Percentiles rank a stretch among this genome's conserved stretches.
phyloP scores from a whole-genome alignment of 2,888 invertebrate species.

The Ganaspis brasiliensis region DNA sequence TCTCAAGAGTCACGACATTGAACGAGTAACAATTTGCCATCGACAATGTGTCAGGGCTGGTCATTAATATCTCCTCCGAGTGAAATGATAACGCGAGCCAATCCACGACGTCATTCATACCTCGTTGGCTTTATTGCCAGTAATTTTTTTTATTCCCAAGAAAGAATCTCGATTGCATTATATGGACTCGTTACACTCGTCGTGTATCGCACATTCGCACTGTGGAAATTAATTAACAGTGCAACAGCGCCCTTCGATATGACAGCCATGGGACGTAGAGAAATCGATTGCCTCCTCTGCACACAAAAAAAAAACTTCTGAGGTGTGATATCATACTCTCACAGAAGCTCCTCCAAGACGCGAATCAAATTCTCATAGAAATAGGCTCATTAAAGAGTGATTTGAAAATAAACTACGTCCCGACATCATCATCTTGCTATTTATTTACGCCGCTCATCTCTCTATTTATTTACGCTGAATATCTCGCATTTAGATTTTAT shows the following conservation, averaged over 20 bases:
- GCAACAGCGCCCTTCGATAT: slow-evolving; percentile 39
- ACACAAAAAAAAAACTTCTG: slow-evolving; percentile 1
- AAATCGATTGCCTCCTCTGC: slow-evolving; percentile 31
- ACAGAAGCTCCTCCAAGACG: slow-evolving; percentile 25
- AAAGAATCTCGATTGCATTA: slow-evolving; percentile 44
- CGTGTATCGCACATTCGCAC: slow-evolving; percentile 19
- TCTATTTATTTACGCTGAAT: slow-evolving; percentile 3
- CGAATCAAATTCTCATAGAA: slow-evolving; percentile 29
- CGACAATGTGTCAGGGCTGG: slow-evolving; percentile 43
- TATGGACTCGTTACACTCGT: slow-evolving; percentile 17
- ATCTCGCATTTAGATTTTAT: slow-evolving; percentile 12
- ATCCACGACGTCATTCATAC: slow-evolving; percentile 27
- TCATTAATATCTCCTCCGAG: slow-evolving; percentile 37
- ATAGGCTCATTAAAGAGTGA: slow-evolving; percentile 33
- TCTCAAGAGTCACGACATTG: slow-evolving; percentile 10
- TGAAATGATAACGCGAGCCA: slow-evolving; percentile 37
- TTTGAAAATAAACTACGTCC: slow-evolving; percentile 24
- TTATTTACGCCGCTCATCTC: slow-evolving; percentile 6
- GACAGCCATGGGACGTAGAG: slow-evolving; percentile 36
- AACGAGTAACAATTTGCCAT: slow-evolving; percentile 41
- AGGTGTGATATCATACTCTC: slow-evolving; percentile 36
- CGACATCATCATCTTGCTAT: slow-evolving; percentile 19
- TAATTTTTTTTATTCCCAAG: slow-evolving; percentile 30
- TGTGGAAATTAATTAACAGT: slow-evolving; percentile 39
- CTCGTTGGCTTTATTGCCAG: slow-evolving; percentile 31